phyloP scores from a whole-genome alignment of 92 coral and sea anemone genomes.

The Epizoanthus stellaris region DNA sequence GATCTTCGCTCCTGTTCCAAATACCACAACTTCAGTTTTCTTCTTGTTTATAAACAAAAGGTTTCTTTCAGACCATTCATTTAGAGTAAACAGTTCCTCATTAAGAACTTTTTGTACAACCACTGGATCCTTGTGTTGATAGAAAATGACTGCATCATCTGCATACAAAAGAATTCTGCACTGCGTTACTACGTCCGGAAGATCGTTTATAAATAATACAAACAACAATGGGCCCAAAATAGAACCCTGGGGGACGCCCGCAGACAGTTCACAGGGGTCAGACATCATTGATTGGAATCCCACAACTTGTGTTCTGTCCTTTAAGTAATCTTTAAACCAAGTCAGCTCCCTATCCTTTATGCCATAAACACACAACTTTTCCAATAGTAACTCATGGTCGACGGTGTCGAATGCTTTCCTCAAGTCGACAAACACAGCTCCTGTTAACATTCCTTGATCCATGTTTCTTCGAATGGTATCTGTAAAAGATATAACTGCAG shows the following conservation, averaged over 20 bases:
- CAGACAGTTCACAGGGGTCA: not conserved
- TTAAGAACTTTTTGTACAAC: too few relatives aligned
- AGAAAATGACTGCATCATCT: constrained; percentile 11
- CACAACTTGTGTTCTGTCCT: constrained; percentile 5
- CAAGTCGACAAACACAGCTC: constrained; percentile 28
- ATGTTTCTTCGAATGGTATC: constrained; percentile 19
- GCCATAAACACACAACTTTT: constrained; percentile 39
- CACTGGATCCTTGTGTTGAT: too few relatives aligned
- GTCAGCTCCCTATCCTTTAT: constrained; percentile 27
- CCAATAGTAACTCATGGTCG: constrained; percentile 6
- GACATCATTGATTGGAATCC: constrained; percentile 8
- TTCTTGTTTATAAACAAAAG: not conserved
- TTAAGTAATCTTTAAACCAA: constrained; percentile 4
- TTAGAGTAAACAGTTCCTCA: too few relatives aligned
- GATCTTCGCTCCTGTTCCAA: not conserved
- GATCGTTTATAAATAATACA: constrained; percentile 33
- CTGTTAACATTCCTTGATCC: constrained; percentile 45
- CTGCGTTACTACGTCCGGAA: constrained; percentile 20
- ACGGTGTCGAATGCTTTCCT: constrained; percentile 44
- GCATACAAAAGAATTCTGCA: constrained; percentile 17
- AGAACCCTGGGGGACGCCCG: constrained; percentile 45
- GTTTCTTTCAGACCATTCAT: too few relatives aligned
- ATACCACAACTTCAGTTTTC: not conserved
- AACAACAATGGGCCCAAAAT: constrained; percentile 36
- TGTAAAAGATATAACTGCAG: constrained; percentile 30